Conservation (phyloP, 2,888 invertebrate species). For the Apamea anceps region DNA sequence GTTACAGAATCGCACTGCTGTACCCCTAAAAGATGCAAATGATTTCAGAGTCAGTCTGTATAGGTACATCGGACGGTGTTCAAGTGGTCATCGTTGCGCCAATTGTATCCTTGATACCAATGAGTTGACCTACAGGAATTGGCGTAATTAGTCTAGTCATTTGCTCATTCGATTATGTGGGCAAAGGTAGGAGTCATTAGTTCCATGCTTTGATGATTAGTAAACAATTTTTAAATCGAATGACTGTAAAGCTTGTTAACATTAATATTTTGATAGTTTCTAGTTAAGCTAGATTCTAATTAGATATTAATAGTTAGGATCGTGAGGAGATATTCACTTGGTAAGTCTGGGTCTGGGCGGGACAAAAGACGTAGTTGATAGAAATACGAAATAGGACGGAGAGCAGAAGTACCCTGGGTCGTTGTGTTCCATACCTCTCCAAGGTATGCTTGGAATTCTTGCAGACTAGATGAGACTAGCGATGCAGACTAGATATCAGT, state of each 20-base stretch:
- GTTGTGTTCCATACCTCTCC: too few relatives aligned
- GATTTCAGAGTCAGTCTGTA: constrained; percentile 9
- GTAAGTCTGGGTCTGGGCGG: constrained; percentile 9
- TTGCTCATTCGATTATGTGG: constrained; percentile 65
- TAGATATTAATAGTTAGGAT: constrained; percentile 9
- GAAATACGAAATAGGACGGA: neutral
- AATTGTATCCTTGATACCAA: constrained; percentile 75
- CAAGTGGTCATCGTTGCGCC: constrained; percentile 48
- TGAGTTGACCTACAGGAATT: constrained; percentile 83
- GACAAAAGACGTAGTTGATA: constrained; percentile 3
- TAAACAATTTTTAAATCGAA: constrained; percentile 22
- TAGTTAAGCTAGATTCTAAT: constrained; percentile 6
- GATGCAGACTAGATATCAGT: neutral
- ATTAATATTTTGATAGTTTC: constrained; percentile 25
- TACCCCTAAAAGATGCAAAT: constrained; percentile 4
- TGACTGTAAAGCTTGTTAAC: constrained; percentile 3
- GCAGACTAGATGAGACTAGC: neutral
- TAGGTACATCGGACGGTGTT: constrained; percentile 11
- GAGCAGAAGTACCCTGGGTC: neutral
- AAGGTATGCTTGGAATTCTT: neutral
- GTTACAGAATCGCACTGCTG: too few relatives aligned
- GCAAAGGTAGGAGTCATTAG: constrained; percentile 49
- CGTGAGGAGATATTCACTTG: neutral
- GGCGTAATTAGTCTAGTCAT: constrained; percentile 80
- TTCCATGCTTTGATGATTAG: constrained; percentile 34